Base-by-base conservation (phyloP, 2,888 invertebrate species). In the Rhorus exstirpatorius region DNA sequence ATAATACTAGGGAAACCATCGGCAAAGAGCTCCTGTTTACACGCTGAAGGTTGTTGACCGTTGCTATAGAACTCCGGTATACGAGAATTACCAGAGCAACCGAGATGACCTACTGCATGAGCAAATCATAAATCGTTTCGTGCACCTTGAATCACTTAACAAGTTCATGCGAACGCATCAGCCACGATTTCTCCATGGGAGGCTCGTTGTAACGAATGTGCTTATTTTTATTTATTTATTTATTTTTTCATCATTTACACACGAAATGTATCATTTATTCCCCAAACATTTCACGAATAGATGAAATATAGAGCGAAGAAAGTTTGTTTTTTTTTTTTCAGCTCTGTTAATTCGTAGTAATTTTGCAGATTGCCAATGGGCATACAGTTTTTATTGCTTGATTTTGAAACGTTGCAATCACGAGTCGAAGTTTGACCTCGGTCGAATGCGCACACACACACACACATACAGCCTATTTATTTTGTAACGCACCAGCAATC, bases 21-120 rank as follows among this genome's bases (percentile, higher is more conserved):
- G 79, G 61, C 67, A n/a, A n/a, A 53, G 49, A 79, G 67, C 12
- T 31, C 63, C n/a, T n/a, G n/a, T 61, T 68, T 70, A 12, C 61
- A 53, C n/a, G n/a, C n/a, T 0, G 6, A 68, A 79, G 80, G 80
- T 75, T 68, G 70, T 75, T 80, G 80, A 80, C 80, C 80, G 75
- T 31, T 61, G 75, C 14, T 46, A 31, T 38, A 68, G 68, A 70
- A 68, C 80, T 70, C 63, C 79, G 46, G 21, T 55, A 35, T 71
- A 63, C 38, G 63, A 31, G 49, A 14, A 19, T 19, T 14, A 24
- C 41, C 46, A n/a, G n/a, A 41, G 2, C 8, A n/a, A 35, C 49
- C 10, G 35, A 14, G 46, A 35, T 24, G 26, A 46, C 26, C 3
- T 46, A 12, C 19, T 6, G 31, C 3, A 44, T 24, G 2, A 53